These are phyloP conservation scores for Peromyscus nudipes DNA, from an alignment of 2,797 vertebrate genomes.

Conservation along the genomic window DNA sequence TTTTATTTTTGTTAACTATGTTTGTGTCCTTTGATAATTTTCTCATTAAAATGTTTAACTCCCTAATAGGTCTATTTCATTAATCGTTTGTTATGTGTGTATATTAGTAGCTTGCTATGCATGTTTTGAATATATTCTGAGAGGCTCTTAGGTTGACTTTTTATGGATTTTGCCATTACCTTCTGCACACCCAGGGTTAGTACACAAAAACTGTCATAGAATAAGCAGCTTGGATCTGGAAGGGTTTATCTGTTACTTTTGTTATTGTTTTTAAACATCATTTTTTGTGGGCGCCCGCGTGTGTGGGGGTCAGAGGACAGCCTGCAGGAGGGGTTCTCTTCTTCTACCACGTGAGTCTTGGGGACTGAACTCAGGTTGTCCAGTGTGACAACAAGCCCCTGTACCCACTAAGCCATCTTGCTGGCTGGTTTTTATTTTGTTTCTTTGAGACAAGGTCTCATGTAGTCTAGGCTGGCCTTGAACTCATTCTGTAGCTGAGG, in stretches of 20 bases:
- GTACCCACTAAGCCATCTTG: background rate
- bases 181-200: conserved; percentile 25
- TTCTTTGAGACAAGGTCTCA: background rate
- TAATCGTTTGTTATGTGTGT: background rate
- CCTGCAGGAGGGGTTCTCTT: background rate
- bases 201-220: conserved; percentile 42
- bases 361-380: background rate
- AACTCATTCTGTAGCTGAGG: background rate
- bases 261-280: background rate
- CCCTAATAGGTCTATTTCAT: conserved; percentile 38
- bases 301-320: background rate
- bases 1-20: conserved; percentile 33
- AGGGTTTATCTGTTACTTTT: background rate
- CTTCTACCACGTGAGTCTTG: background rate
- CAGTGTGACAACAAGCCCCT: background rate
- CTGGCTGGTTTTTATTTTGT: background rate
- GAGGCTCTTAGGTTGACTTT: conserved; percentile 7
- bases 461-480: background rate
- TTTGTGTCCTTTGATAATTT: conserved; percentile 41
- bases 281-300: background rate
- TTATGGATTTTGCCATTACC: conserved; percentile 46
- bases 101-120: background rate
- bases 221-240: background rate
- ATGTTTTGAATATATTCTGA: conserved; percentile 26
- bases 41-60: background rate